Evolutionary conservation across 2,113 vertebrate genomes (phyloP), one percentile per base, ranked within the genome.

Genomic region (Enhydra lutris): DNA sequence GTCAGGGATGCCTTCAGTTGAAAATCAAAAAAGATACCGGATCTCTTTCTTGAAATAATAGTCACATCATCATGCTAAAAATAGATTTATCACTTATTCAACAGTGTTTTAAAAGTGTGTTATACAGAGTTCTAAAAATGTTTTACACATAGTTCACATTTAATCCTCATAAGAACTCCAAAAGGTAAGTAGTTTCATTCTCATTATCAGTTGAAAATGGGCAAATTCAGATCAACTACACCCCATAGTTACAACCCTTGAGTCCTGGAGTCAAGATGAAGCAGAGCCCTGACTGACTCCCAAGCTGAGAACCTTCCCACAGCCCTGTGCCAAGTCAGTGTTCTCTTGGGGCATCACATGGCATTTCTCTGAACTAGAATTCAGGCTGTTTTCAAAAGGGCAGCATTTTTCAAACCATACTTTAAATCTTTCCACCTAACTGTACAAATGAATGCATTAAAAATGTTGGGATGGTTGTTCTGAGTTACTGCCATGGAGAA

Each of bases 1-100:
- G 80, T 89, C 88, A 94, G 63, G 29, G 82, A 95, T 90, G 65
- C 83, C 63, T 97, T 96, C 87, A 85, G 39, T 13, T 76, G 79
- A 76, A 97, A 98, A 97, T 94, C 90, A 74, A 81, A 91, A 81
- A 93, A 96, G 90, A 94, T 45, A 67, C 1, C 61, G 50, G 45
- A 85, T 94, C 76, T 96, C 50, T 65, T 93, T 88, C 87, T 26
- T 59, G 15, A 97, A 96, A 89, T 93, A 89, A 88, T n/a, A 90
- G 69, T 94, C 76, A 88, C n/a, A 94, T 78, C 61, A 96, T 90
- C 59, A 63, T 61, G 59, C 87, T 86, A 95, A 97, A 98, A 96
- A 92, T 94, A 98, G 80, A 96, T 61, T 91, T 71, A 90, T 52
- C n/a, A 92, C 29, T 57, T 94, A 95, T 63, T 96, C 93, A 55